A percentile compares a stretch with the other conserved stretches of the same genome.
phyloP scores from a whole-genome alignment of 1,140 invertebrate genomes.

The Semibalanus balanoides region DNA sequence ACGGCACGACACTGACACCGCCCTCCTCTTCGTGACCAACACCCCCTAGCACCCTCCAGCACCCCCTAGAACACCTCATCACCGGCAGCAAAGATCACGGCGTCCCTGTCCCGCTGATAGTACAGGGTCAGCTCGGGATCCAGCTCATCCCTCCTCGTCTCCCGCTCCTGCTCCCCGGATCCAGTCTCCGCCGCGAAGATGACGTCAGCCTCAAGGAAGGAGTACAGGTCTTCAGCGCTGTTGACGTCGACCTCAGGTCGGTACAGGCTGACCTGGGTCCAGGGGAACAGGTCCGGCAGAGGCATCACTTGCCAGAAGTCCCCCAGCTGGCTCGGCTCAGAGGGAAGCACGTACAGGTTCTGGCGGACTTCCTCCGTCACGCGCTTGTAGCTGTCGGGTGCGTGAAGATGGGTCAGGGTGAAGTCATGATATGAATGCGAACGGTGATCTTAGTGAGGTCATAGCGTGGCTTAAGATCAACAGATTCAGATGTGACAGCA shows the following conservation, averaged over 20 bases:
- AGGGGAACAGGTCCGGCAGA: background rate
- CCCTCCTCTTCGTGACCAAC: too few species aligned
- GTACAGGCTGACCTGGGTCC: background rate
- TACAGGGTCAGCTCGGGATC: background rate
- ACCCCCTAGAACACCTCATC: too few species aligned
- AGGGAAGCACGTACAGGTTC: background rate
- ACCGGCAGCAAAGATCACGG: too few species aligned
- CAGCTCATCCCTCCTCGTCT: background rate
- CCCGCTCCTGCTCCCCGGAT: background rate
- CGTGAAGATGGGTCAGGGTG: too few species aligned
- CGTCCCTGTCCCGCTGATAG: too few species aligned
- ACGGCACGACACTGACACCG: too few species aligned
- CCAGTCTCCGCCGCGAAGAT: background rate
- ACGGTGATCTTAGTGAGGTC: too few species aligned
- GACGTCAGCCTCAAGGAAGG: background rate
- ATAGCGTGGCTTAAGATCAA: too few species aligned
- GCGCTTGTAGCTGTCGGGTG: background rate
- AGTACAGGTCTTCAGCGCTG: background rate
- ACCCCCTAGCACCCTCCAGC: too few species aligned
- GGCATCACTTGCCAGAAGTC: background rate
- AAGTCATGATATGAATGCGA: too few species aligned
- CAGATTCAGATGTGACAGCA: too few species aligned
- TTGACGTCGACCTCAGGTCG: background rate
- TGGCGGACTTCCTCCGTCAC: background rate
- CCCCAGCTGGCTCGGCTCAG: background rate